Conservation (phyloP, 2,888 invertebrate species). For the Octodonta nipae region DNA sequence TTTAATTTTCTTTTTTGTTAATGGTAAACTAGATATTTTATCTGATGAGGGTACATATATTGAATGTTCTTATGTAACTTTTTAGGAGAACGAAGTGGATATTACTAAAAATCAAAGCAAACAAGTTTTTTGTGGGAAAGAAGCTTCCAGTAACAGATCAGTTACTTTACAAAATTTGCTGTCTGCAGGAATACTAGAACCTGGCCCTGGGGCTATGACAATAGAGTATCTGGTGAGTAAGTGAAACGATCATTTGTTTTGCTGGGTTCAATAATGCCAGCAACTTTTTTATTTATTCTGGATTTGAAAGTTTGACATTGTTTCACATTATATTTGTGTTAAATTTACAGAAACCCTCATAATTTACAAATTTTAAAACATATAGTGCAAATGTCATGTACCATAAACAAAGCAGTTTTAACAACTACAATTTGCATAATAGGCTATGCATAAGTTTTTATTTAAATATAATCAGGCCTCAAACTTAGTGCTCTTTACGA, state of each 20-base stretch:
- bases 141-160: constrained; percentile 34
- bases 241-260: too few species aligned
- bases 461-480: too few species aligned
- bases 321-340: too few species aligned
- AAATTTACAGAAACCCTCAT: too few species aligned
- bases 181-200: constrained; percentile 69
- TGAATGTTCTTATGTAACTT: constrained; percentile 2
- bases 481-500: too few species aligned
- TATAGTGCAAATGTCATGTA: not conserved
- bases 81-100: constrained; percentile 28
- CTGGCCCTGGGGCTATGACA: constrained; percentile 73
- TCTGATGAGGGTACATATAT: constrained; percentile 1
- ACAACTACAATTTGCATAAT: too few species aligned
- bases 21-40: not conserved
- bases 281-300: not conserved
- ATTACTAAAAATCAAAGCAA: constrained; percentile 22
- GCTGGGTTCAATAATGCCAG: not conserved
- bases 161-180: constrained; percentile 78
- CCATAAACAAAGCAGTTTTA: constrained; percentile 1
- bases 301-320: too few species aligned
- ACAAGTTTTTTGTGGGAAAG: constrained; percentile 19
- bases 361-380: too few species aligned
- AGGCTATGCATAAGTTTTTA: too few species aligned
- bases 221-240: constrained; percentile 71
- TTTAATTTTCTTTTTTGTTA: constrained; percentile 2